Evolutionary conservation across 2,888 invertebrate species (phyloP), one percentile per base, ranked within the genome.

Genomic region (Automeris io): DNA sequence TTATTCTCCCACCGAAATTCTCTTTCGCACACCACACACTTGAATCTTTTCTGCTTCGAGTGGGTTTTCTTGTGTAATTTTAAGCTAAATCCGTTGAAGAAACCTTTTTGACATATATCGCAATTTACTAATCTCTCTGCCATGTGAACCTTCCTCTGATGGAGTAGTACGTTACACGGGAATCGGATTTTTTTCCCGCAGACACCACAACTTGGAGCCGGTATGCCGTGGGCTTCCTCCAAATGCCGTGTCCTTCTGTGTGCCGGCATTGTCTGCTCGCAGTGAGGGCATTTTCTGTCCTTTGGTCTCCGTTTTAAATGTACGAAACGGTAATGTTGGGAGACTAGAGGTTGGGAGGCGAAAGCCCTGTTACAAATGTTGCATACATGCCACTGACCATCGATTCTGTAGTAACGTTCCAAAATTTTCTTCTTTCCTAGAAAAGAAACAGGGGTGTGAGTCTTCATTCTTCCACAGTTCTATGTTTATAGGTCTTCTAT

Each of bases 21-120:
- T 5, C 47, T 50, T 0, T 35, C 42, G 31, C 70, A 69, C 0
- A 50, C 7, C 0, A 40, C 42, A 33, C 69, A 70, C n/a, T 51
- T 47, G 35, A 48, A 65, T 25, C 37, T 51, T 31, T 41, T 61
- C 6, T 46, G 51, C 2, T 38, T 43, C 1, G 56, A 50, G 41
- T 69, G 68, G 3, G 51, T 53, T 0, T 46, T 11, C 59, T 61
- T 54, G 13, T 70, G 69, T 5, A 49, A 43, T 7, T 43, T 54
- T 18, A 78, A 46, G 35, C 62, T 58, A 0, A 57, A 24, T 2
- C 58, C 52, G 18, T 63, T 54, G 13, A 70, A 72, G 42, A 89
- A 89, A 0, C 58, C 66, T 48, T 82, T 88, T n/a, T 76, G 66
- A 46, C 90, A 89, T 0, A 83, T 49, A 5, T 70, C 56, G 42